Conservation (phyloP, 2,797 vertebrate genomes). For the Premnoplex brunnescens region DNA sequence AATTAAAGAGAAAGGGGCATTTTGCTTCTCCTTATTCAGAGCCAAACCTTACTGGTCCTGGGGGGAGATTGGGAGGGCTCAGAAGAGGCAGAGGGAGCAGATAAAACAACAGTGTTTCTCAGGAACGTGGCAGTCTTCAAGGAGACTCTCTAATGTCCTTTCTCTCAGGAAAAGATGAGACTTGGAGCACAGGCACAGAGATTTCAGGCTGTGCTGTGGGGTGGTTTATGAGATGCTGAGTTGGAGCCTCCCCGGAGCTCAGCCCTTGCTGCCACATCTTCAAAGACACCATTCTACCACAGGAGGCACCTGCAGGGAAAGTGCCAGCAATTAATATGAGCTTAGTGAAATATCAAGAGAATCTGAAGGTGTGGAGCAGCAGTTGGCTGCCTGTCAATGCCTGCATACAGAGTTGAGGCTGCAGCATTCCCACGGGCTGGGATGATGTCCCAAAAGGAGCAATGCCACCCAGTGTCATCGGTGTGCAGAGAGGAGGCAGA, state of each 20-base stretch:
- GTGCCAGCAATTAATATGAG: background rate
- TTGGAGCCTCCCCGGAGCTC: background rate
- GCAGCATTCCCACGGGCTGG: rapidly evolving
- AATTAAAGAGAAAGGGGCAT: background rate
- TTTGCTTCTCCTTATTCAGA: background rate
- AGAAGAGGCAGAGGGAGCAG: background rate
- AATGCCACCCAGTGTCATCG: background rate
- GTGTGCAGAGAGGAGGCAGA: background rate
- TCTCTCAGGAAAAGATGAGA: background rate
- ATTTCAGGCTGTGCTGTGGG: background rate
- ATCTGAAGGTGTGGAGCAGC: background rate
- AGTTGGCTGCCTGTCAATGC: background rate
- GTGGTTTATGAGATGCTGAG: background rate
- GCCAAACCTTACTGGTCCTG: background rate
- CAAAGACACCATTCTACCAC: background rate
- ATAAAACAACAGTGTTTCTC: background rate
- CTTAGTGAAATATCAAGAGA: background rate
- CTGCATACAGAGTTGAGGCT: rapidly evolving
- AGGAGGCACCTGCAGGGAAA: background rate
- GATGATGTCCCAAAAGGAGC: background rate
- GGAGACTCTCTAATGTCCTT: background rate
- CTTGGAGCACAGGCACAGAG: background rate
- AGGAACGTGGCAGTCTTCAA: background rate
- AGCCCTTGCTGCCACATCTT: background rate
- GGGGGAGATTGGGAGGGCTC: background rate